Evolutionary conservation across 2,113 vertebrate genomes (phyloP), one percentile per base, ranked within the genome.

Genomic region (Hippocampus guttulatus): DNA sequence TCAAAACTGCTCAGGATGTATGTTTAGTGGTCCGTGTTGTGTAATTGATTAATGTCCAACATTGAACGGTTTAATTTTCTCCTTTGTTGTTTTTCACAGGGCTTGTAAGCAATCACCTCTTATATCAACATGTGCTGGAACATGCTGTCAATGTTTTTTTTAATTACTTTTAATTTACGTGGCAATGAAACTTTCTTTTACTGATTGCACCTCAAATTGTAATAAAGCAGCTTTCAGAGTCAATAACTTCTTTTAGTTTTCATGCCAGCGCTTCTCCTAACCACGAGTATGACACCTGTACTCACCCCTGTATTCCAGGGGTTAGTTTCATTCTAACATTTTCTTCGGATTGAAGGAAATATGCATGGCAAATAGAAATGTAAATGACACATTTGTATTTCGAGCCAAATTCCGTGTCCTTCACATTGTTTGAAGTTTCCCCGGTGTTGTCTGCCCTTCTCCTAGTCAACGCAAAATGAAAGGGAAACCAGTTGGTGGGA

Each of bases 61-160:
- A 68, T 69, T 6, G 30, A 76, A 62, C 78, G 61, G 73, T n/a
- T 41, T 0, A 38, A 1, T 47, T 65, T 65, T 27, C 2, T 75
- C 65, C 69, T 49, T 33, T 61, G 33, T 33, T 5, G 14, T 83
- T 73, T 73, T 30, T 73, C 84, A 64, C 70, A 71, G 75, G 81
- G 79, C 78, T 78, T 87, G 78, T 85, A 84, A 88, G 85, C 84
- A 90, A 89, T 86, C 68, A 71, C 54, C 20, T 85, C 55, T 77
- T 78, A 65, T 76, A 58, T 78, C 76, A 61, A 72, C 78, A 78
- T 66, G 75, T 84, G 79, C 77, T 85, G 78, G 75, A 75, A 81
- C 45, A 76, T 83, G 76, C 68, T 83, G 73, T 83, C 70, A 57
- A 15, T 43, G 62, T 68, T 72, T 38, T 40, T 38, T 70, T 71